A percentile compares a stretch with the other conserved stretches of the same genome.
Evolutionary conservation across 2,797 vertebrate genomes (phyloP).

Genomic region (Anolis apletophallus): DNA sequence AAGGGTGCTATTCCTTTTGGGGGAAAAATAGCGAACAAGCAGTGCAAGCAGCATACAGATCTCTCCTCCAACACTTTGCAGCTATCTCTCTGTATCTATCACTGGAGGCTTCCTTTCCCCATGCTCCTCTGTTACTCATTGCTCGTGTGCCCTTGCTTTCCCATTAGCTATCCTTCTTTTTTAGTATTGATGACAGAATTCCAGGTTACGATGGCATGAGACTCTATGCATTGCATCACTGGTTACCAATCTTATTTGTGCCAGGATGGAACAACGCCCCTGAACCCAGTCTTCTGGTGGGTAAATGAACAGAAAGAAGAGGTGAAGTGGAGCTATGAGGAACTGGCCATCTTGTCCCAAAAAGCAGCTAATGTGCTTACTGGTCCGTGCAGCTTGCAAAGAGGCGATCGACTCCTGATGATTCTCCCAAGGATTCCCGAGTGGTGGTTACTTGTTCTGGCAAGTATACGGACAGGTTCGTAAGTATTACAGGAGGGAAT

Average conservation of each 20-base stretch:
- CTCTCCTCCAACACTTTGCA: no score
- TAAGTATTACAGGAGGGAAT: not conserved
- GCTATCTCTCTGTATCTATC: no score
- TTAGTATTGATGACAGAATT: not conserved
- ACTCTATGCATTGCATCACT: not conserved
- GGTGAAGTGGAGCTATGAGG: slow-evolving; percentile 84
- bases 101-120: not conserved
- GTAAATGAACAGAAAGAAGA: slow-evolving; percentile 73
- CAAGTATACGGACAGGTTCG: slow-evolving; percentile 83
- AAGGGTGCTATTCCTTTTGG: not conserved
- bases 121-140: not conserved
- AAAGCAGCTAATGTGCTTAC: slow-evolving; percentile 81
- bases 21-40: not conserved
- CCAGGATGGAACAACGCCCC: slow-evolving; percentile 72
- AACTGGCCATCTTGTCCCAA: slow-evolving; percentile 79
- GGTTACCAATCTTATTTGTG: not conserved
- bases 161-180: not conserved
- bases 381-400: slow-evolving; percentile 74
- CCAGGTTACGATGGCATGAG: accelerated
- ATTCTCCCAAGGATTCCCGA: slow-evolving; percentile 82
- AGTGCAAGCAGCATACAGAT: no score
- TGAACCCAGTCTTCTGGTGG: slow-evolving; percentile 84
- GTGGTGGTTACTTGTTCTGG: slow-evolving; percentile 84
- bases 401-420: slow-evolving; percentile 79
- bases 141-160: not conserved